Percentiles rank a stretch among this genome's conserved stretches.
phyloP scores from a whole-genome alignment of 1,140 invertebrate genomes.

The Eueides isabella region DNA sequence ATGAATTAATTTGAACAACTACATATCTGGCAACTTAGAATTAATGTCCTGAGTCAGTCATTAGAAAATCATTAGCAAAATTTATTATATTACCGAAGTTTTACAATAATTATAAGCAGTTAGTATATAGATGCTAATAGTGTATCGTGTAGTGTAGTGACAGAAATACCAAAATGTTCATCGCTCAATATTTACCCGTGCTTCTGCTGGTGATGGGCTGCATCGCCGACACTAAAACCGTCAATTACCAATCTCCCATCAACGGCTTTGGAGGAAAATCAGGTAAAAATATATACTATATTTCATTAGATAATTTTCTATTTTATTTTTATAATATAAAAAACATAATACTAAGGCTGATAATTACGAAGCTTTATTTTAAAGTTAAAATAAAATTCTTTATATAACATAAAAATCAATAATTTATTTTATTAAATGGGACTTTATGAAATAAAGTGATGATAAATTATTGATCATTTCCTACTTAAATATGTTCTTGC shows the following conservation, averaged over 20 bases:
- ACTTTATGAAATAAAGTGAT: neutral
- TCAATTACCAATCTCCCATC: slow-evolving; percentile 58
- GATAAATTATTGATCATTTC: too few species aligned
- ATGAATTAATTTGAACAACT: slow-evolving; percentile 1
- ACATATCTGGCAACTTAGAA: slow-evolving; percentile 11
- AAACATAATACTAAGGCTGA: neutral
- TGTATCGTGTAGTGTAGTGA: slow-evolving; percentile 15
- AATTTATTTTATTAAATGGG: neutral
- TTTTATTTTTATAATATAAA: neutral
- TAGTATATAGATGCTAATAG: slow-evolving; percentile 1
- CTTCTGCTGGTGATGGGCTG: slow-evolving; percentile 60
- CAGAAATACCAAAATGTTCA: slow-evolving; percentile 47
- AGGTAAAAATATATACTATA: slow-evolving; percentile 48
- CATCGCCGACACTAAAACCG: slow-evolving; percentile 64
- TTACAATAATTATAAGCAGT: neutral
- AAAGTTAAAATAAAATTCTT: neutral
- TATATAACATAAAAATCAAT: neutral
- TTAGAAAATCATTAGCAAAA: slow-evolving; percentile 3
- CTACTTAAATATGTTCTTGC: too few species aligned
- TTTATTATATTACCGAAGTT: slow-evolving; percentile 5
- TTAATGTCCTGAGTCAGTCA: neutral
- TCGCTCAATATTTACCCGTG: slow-evolving; percentile 50
- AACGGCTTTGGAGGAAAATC: slow-evolving; percentile 54
- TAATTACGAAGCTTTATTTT: too few species aligned
- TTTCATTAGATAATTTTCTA: neutral